Evolutionary conservation across 2,113 vertebrate species (phyloP), one percentile per base, ranked within the genome.

Genomic region (Orientallactaga bullata): DNA sequence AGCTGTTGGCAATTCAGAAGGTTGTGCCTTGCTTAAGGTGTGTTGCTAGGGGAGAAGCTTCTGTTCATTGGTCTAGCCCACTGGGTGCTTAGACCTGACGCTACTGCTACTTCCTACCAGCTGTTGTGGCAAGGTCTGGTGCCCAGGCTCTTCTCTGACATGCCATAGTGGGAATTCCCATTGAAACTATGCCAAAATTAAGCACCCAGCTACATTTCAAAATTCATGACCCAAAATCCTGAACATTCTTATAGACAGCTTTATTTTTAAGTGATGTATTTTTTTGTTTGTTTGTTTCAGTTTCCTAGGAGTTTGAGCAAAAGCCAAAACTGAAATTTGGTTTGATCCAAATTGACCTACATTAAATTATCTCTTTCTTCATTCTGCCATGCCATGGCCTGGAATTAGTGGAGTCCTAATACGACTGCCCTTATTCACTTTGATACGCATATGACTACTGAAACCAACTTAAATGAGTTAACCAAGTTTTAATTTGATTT

Each of bases 391-490:
- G 63, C 37, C 13, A n/a, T 83, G 74, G 69, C 78, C 87, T 89
- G 37, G 93, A 79, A 95, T 96, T 96, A 96, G 95, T 97, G 97
- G 96, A 97, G 95, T 42, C 72, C 78, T 97, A 96, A 96, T 87
- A 88, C 87, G 76, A 91, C 77, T 94, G 73, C 39, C 66, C 84
- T 93, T 97, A 88, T 96, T 97, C 80, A 79, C 88, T 96, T 92
- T 89, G 86, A 88, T 94, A 91, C 78, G 94, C 72, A 79, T 84
- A 88, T 58, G 94, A 94, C 95, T 96, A 95, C 95, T 95, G 85
- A 91, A 96, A 88, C 83, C 47, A 87, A 93, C 74, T 85, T 96
- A 97, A 98, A 97, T 96, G 96, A 96, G 96, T 97, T 95, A 97
- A 97, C 79, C 68, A 71, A 88, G 69, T 73, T 74, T 97, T 97